Base-by-base conservation (phyloP, 2,888 invertebrate species). In the Scrobipalpa atriplicella region DNA sequence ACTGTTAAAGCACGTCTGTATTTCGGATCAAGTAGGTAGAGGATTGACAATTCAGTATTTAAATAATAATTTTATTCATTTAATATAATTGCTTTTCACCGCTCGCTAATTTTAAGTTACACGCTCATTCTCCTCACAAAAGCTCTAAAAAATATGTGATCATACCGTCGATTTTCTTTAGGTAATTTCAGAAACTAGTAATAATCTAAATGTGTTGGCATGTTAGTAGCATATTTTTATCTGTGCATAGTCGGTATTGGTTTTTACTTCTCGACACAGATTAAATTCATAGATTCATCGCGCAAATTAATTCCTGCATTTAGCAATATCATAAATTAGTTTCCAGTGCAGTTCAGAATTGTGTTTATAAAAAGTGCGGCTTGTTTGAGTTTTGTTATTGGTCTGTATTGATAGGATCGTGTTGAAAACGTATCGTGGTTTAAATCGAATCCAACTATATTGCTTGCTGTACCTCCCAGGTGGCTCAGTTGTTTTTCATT, bases 361-460 rank as follows among this genome's bases (percentile, higher is more conserved):
- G 2, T 29, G 21, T 52, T 19, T 52, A 39, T 39, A 41, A 19
- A 39, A 38, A 16, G 16, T 36, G 8, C 13, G 13, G 58, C 9
- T n/a, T 61, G 19, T 61, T 41, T 61, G 68, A 19, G 41, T 61
- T 61, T 39, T 19, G 19, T 75, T 75, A 78, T 73, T 71, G 67
- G 65, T 71, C 68, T 68, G 71, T 72, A 72, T 75, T 76, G 68
- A 75, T 77, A 67, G 74, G 69, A 71, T 67, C 62, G 62, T 71
- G 71, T 71, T 77, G 73, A 76, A 29, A 75, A 78, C 73, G 61
- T 74, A 76, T 80, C 79, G 79, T 75, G 84, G 84, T 86, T 87
- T 86, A 89, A 90, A 90, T 91, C 86, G 86, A 90, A 84, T 87
- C 73, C 69, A 73, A 81, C 85, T 81, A 86, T 87, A 86, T 89